A percentile compares a stretch with the other conserved stretches of the same genome.
phyloP scores from a whole-genome alignment of 2,797 vertebrate species.

The Distichodus sexfasciatus region DNA sequence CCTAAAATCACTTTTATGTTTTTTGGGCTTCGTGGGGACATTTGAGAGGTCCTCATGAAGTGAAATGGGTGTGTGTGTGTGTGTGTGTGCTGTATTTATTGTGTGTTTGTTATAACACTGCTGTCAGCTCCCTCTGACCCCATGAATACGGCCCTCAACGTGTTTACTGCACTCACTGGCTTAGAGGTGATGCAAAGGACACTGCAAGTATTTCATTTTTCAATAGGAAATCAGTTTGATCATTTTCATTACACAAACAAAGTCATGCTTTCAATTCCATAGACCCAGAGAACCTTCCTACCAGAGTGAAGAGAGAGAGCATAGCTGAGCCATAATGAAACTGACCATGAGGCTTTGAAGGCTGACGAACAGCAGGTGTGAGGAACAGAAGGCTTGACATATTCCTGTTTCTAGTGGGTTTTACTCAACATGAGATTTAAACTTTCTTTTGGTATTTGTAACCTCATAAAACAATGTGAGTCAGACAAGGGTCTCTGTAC shows the following conservation, averaged over 20 bases:
- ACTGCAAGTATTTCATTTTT: not conserved
- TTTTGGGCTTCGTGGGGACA: too few relatives aligned
- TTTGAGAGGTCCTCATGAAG: too few relatives aligned
- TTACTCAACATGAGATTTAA: constrained; percentile 2
- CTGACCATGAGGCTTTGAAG: not conserved
- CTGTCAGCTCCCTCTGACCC: constrained; percentile 21
- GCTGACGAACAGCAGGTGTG: constrained; percentile 6
- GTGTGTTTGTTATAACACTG: constrained; percentile 1
- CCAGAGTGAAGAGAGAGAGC: not conserved
- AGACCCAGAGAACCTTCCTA: too few relatives aligned
- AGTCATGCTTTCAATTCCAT: not conserved
- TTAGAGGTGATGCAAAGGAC: constrained; percentile 9
- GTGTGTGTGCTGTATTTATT: constrained; percentile 12
- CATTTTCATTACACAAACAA: too few relatives aligned
- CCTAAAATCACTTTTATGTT: too few relatives aligned
- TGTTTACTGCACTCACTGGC: constrained; percentile 6
- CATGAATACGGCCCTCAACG: not conserved
- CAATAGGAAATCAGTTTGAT: too few relatives aligned
- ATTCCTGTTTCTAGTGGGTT: not conserved
- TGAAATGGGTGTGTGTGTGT: too few relatives aligned
- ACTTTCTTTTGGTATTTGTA: not conserved
- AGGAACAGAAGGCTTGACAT: constrained; percentile 10
- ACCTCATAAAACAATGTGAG: too few relatives aligned
- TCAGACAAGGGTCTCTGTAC: too few relatives aligned
- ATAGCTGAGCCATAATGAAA: not conserved